Evolutionary conservation across 2,113 vertebrate species (phyloP).

Genomic region (Corythornis madagascariensis): DNA sequence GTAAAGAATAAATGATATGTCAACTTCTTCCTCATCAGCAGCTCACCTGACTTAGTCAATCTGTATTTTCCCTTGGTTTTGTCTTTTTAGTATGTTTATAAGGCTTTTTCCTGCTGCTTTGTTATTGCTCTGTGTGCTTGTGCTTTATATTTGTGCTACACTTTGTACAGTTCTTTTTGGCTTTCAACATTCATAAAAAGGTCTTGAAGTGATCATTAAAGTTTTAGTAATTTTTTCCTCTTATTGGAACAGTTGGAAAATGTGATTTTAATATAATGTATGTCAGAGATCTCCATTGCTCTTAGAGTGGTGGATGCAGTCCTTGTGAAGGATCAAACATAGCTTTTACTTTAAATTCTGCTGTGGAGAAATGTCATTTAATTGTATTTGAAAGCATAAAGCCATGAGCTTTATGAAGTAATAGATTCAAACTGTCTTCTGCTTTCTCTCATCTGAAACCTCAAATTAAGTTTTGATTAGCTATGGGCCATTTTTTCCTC

Average conservation of each 20-base stretch:
- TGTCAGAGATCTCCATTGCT: neutral
- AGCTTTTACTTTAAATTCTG: neutral
- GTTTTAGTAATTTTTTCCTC: neutral
- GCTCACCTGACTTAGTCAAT: neutral
- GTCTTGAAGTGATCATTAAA: neutral
- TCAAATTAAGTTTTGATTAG: neutral
- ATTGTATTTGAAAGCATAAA: neutral
- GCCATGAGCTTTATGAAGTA: neutral
- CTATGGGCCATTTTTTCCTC: neutral
- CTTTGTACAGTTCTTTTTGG: neutral
- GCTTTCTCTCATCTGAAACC: neutral
- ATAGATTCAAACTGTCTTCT: neutral
- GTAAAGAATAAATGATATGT: neutral
- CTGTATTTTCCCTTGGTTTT: neutral
- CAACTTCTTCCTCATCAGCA: neutral
- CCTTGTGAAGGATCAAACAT: neutral
- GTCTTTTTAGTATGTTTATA: neutral
- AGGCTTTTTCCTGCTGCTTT: neutral
- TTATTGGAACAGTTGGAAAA: neutral
- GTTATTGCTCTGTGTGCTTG: neutral
- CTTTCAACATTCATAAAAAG: neutral
- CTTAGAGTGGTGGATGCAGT: neutral
- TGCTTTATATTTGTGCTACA: neutral
- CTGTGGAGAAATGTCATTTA: neutral
- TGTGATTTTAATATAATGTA: neutral